Percentiles rank a stretch among this genome's conserved stretches.
Conservation (phyloP, 1,140 invertebrate genomes). For the Pentalonia nigronervosa region DNA sequence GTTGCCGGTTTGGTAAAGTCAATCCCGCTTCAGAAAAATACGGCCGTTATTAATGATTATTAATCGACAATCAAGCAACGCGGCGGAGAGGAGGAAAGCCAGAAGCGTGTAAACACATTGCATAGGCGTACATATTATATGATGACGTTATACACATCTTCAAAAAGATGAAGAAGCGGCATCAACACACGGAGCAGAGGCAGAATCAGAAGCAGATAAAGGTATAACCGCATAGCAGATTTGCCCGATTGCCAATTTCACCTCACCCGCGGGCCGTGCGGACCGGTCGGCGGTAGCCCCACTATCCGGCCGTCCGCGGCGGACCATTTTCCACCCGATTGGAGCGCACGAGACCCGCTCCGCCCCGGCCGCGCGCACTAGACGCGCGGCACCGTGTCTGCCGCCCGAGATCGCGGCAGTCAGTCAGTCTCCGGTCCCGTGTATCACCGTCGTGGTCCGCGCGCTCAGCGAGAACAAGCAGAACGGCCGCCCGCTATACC, state of each 20-base stretch:
- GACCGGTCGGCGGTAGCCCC: neutral
- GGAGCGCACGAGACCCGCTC: slow-evolving; percentile 56
- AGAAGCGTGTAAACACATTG: too few relatives aligned
- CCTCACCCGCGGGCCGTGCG: neutral
- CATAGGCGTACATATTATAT: too few relatives aligned
- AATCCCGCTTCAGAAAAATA: too few relatives aligned
- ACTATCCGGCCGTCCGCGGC: neutral
- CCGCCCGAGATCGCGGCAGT: slow-evolving; percentile 54
- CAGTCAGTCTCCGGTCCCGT: slow-evolving; percentile 56
- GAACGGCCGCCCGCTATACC: neutral
- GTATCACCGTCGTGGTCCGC: slow-evolving; percentile 22
- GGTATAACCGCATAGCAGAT: neutral
- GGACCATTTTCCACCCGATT: slow-evolving; percentile 56
- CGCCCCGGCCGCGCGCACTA: slow-evolving; percentile 27
- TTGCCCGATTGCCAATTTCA: slow-evolving; percentile 41
- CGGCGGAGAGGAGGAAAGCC: too few relatives aligned
- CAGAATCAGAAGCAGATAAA: neutral
- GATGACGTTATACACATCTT: too few relatives aligned
- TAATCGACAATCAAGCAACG: too few relatives aligned
- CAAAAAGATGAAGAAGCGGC: neutral
- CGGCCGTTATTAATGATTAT: too few relatives aligned
- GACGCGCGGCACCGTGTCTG: slow-evolving; percentile 53
- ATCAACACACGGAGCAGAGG: too few relatives aligned
- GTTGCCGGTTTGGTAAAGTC: too few relatives aligned
- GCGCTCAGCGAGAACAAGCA: neutral